Conservation (phyloP, 1,140 invertebrate species). For the Drosophila bocqueti region DNA sequence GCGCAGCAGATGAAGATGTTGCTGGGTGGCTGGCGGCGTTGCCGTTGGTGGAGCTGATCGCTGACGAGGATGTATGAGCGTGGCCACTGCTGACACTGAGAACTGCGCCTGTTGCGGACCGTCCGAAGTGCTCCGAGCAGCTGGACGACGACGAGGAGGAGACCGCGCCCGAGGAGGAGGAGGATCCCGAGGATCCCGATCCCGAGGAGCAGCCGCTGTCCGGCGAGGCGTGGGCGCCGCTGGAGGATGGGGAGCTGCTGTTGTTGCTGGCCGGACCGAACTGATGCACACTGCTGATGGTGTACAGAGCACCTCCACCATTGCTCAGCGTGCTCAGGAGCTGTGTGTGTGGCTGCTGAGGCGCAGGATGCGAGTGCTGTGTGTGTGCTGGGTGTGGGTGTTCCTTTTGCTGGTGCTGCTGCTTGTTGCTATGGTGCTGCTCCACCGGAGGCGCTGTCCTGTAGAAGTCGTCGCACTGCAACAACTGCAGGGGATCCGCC, state of each 20-base stretch:
- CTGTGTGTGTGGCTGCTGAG: slow-evolving; percentile 54
- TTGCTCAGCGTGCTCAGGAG: slow-evolving; percentile 74
- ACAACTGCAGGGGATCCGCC: slow-evolving; percentile 71
- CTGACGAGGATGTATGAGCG: slow-evolving; percentile 54
- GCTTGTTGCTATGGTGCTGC: slow-evolving; percentile 24
- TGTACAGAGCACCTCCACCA: slow-evolving; percentile 84
- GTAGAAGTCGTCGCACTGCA: slow-evolving; percentile 68
- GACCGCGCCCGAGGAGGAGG: slow-evolving; percentile 48
- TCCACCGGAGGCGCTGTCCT: slow-evolving; percentile 26
- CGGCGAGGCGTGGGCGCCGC: slow-evolving; percentile 60
- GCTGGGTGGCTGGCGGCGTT: slow-evolving; percentile 50
- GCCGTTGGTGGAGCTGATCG: slow-evolving; percentile 53
- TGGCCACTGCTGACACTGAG: slow-evolving; percentile 58
- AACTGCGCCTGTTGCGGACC: slow-evolving; percentile 31
- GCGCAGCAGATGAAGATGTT: slow-evolving; percentile 74
- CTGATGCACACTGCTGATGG: slow-evolving; percentile 84
- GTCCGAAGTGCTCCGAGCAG: slow-evolving; percentile 67
- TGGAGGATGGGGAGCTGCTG: slow-evolving; percentile 55
- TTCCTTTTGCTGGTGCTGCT: slow-evolving; percentile 30
- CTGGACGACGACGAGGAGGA: slow-evolving; percentile 72
- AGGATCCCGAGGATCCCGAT: slow-evolving; percentile 28
- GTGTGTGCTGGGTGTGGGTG: not conserved
- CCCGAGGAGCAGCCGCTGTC: slow-evolving; percentile 64
- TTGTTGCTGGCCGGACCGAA: slow-evolving; percentile 78
- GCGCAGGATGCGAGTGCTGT: slow-evolving; percentile 16